Conservation (phyloP, 2,113 vertebrate species). For the Chitala chitala region DNA sequence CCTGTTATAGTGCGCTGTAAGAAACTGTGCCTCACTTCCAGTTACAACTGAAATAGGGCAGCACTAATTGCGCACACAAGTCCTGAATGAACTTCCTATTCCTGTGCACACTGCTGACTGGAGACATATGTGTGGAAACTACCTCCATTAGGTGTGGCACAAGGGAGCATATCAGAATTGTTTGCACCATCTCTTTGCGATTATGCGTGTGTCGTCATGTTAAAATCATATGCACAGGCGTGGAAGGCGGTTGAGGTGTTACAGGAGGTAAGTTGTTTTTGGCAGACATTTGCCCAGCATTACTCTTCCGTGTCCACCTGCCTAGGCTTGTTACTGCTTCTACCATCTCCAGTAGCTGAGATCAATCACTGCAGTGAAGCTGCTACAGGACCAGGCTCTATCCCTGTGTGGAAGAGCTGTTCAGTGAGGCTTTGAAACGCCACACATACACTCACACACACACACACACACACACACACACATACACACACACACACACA, state of each 20-base stretch:
- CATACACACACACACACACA: too few relatives aligned
- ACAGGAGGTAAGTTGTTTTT: constrained; percentile 12
- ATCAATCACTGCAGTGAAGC: not conserved
- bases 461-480: too few relatives aligned
- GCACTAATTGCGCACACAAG: too few relatives aligned
- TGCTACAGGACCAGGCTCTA: not conserved
- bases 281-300: not conserved
- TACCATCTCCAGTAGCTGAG: not conserved
- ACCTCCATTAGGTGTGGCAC: too few relatives aligned
- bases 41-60: too few relatives aligned
- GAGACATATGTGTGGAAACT: not conserved
- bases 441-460: too few relatives aligned
- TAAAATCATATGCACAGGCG: not conserved
- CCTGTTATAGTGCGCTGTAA: too few relatives aligned
- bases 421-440: too few relatives aligned
- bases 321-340: not conserved
- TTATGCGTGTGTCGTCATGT: not conserved
- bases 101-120: too few relatives aligned
- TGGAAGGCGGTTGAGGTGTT: not conserved
- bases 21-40: too few relatives aligned
- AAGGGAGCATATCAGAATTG: not conserved
- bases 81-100: too few relatives aligned
- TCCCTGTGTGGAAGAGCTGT: not conserved
- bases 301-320: not conserved
- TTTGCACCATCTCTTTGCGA: not conserved